These are phyloP conservation scores for Uloborus diversus DNA, from an alignment of 1,140 invertebrate species.

Conservation along the genomic window DNA sequence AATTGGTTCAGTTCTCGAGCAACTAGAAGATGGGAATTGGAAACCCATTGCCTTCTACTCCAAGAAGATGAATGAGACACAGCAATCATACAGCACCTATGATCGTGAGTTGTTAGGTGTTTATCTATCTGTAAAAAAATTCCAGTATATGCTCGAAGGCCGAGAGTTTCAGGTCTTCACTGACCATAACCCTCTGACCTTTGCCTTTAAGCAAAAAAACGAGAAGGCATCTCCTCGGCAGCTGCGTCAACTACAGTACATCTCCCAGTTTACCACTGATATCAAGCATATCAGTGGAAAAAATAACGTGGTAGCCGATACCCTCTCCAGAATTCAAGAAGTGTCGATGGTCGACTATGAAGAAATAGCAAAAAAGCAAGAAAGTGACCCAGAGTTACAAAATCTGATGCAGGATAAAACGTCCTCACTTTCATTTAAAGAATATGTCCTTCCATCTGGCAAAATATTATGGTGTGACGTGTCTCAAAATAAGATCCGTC, in stretches of 20 bases:
- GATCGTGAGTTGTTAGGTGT: too few relatives aligned
- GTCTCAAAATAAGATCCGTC: constrained; percentile 26
- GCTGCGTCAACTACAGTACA: too few relatives aligned
- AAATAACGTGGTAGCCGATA: too few relatives aligned
- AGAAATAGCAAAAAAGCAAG: too few relatives aligned
- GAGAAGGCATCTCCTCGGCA: not conserved
- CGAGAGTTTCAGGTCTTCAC: constrained; percentile 60
- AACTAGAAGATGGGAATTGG: constrained; percentile 7
- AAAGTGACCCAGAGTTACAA: too few relatives aligned
- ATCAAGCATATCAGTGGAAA: too few relatives aligned
- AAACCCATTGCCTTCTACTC: constrained; percentile 56
- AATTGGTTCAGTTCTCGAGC: constrained; percentile 48
- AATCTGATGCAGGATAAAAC: too few relatives aligned
- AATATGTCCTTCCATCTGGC: not conserved
- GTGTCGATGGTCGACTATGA: too few relatives aligned
- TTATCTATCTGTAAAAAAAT: constrained; percentile 59
- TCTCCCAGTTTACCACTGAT: too few relatives aligned
- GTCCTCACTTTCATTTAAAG: too few relatives aligned
- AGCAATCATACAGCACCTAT: constrained; percentile 54
- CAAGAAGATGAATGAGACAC: constrained; percentile 27
- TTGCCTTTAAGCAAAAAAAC: not conserved
- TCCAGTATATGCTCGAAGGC: constrained; percentile 61
- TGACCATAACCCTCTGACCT: constrained; percentile 61
- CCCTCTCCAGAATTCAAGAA: too few relatives aligned
- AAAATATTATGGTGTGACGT: constrained; percentile 11